Evolutionary conservation across 2,113 vertebrate species (phyloP), one percentile per base, ranked within the genome.

Genomic region (Hyaena hyaena): DNA sequence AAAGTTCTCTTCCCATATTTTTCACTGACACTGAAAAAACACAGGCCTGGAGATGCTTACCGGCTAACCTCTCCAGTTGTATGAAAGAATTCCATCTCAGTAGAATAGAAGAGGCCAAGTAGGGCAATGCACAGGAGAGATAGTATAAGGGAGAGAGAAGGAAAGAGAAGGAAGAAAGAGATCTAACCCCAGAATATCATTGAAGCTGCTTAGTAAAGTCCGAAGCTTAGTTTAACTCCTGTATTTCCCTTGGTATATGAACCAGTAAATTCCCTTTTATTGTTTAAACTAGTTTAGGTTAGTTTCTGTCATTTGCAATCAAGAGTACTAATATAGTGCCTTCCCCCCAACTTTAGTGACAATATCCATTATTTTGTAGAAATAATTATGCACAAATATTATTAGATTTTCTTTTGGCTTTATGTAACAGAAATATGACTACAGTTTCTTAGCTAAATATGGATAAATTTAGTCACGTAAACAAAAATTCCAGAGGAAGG

Each of bases 361-460:
- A 87, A 63, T 69, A 26, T 6, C 63, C 19, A 86, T 86, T 84
- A 77, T n/a, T 76, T 10, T 86, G 17, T 10, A 73, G 55, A 80
- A 69, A 93, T 61, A 93, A 93, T 85, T 93, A 76, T 33, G 31
- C 24, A 82, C 26, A 69, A 35, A n/a, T n/a, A 17, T 74, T 95
- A 88, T 61, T 68, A 90, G 21, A 55, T 55, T 94, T 90, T 76
- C 35, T 63, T 93, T 76, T 55, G 28, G 17, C 45, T 87, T 97
- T 19, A 55, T 58, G 7, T 35, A 69, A 55, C 39, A 76, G 73
- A 90, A 90, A 90, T 19, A 86, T 65, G 77, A 17, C 19, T 63
- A 61, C 5, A 24, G 4, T 82, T 90, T 55, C 39, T 43, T 93
- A 76, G 69, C 48, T 61, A 90, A 74, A 39, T 55, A 76, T 45